Evolutionary conservation across 1,140 invertebrate species (phyloP), one percentile per base, ranked within the genome.

Genomic region (Eubasilissa regina): DNA sequence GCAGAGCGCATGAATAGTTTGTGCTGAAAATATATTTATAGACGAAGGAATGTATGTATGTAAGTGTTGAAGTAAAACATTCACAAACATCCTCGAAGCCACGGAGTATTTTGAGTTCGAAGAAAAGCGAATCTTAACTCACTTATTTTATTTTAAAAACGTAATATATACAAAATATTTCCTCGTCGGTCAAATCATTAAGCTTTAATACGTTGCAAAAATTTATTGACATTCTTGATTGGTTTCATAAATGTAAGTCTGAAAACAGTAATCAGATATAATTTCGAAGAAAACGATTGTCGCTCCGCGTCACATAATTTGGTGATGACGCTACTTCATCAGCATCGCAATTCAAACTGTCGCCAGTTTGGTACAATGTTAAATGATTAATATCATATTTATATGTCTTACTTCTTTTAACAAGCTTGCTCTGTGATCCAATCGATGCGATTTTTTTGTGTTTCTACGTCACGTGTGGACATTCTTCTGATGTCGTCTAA

Each of bases 51-150:
- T 56, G 53, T 17, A 9, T 9, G 53, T 19, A n/a, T 56, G 11
- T 17, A 9, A 56, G 53, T 19, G 19, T 0, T 8, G 53, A 56
- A 17, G 53, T 10, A 19, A 56, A 56, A 56, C 19, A n/a, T 56
- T 56, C 13, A 56, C 53, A 56, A 56, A 56, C 53, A 56, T 56
- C 53, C 53, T 17, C n/a, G 53, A 56, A 56, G 53, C 53, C 25
- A 35, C 25, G 25, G 25, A 35, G 6, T 35, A 35, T 35, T 35
- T 3, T 35, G 25, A 35, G 25, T 35, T 35, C 1, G 1, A 1
- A 35, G 25, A 35, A 35, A 35, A 35, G 25, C 6, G 1, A 6
- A 35, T 35, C 25, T 1, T 3, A 35, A 35, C 25, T 35, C 25
- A 6, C 1, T 3, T 3, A 35, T 35, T 35, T 35, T 35, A 35